A percentile compares a stretch with the other conserved stretches of the same genome.
phyloP scores from a whole-genome alignment of 2,888 invertebrate genomes.

The Catocala nupta region DNA sequence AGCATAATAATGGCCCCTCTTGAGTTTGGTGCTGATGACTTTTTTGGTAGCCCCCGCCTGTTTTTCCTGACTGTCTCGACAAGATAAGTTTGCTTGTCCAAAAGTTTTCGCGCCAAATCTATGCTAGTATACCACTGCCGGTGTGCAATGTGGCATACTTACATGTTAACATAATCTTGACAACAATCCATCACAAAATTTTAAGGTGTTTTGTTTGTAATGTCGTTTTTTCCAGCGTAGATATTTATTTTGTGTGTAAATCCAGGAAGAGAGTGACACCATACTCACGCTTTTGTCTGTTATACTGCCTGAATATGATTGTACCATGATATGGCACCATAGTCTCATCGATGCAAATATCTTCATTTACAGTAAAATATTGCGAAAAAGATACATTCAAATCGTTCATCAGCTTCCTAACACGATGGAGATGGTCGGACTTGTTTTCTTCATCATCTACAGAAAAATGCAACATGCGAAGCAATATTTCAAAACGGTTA shows the following conservation, averaged over 20 bases:
- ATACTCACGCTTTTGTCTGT: not conserved
- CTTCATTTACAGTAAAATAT: not conserved
- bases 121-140: not conserved
- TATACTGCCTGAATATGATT: not conserved
- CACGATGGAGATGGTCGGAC: not conserved
- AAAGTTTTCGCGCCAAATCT: not conserved
- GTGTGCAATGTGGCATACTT: no score
- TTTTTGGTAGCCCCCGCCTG: not conserved
- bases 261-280: not conserved
- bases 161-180: not conserved
- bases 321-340: not conserved
- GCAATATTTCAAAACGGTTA: not conserved
- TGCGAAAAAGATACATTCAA: not conserved
- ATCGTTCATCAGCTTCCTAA: not conserved
- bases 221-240: not conserved
- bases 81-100: not conserved
- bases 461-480: slow-evolving; percentile 12
- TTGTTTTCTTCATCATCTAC: not conserved
- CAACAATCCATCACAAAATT: not conserved
- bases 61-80: not conserved
- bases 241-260: not conserved
- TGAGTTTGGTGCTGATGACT: not conserved
- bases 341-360: not conserved
- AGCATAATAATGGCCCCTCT: not conserved
- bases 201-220: not conserved